Base-by-base conservation (phyloP, 2,113 vertebrate species). In the Cynopterus brachyotis region DNA sequence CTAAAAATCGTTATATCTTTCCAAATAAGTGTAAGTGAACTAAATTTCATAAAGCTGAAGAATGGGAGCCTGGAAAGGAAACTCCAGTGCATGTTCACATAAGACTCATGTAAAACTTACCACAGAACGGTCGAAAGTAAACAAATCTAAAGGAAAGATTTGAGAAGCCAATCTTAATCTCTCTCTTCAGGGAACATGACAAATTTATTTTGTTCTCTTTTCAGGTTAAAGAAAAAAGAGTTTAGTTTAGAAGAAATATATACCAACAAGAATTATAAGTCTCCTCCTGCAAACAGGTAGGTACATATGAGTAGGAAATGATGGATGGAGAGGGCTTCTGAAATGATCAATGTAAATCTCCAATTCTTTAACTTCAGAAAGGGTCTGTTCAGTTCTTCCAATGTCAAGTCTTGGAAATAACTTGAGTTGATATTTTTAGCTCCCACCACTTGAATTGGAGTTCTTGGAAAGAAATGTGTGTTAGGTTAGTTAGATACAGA, bases 161-260 rank as follows among this genome's bases (percentile, higher is more conserved):
- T 82, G 19, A 35, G 45, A 89, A 94, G 30, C 37, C 4, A 60
- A 0, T 67, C 40, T 91, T 37, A 22, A 50, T 50, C 50, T 13
- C 37, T 83, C 28, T 86, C 30, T 59, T n/a, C 62, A 60, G 47
- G 89, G 19, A 76, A 6, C 22, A 8, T 17, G 22, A 78, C 66
- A 7, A 80, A 82, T 84, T 92, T 95, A n/a, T 96, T 94, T 97
- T 45, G n/a, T 86, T 98, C 19, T 94, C 13, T 83, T 98, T 98
- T 87, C 96, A 99, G 99, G 97, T 97, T 99, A 97, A 99, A 99
- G 98, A 99, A 99, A 98, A 99, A 99, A 95, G 99, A 99, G 97
- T 99, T 99, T 98, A 99, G 99, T 98, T 98, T 99, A 98, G 99
- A 99, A 98, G 99, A 99, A 98, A 99, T 99, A 97, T 99, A 99